Evolutionary conservation across 2,113 vertebrate species (phyloP).

Genomic region (Indri indri): DNA sequence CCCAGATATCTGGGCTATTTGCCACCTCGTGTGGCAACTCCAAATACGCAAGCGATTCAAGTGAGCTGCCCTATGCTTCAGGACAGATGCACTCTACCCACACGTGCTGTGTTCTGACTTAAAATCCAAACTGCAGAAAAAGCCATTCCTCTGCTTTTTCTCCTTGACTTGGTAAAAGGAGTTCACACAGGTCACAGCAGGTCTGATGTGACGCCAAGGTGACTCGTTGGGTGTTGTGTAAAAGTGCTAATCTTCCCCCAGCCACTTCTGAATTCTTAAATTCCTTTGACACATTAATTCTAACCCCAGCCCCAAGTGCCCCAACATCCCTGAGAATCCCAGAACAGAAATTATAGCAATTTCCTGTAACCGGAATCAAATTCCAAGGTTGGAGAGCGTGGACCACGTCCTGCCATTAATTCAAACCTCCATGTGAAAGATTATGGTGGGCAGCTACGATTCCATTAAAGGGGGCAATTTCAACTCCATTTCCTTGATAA

Average conservation of each 20-base stretch:
- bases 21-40: not conserved
- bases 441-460: slow-evolving; percentile 78
- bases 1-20: not conserved
- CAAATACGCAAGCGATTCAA: not conserved
- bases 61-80: not conserved
- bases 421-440: slow-evolving; percentile 79
- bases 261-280: slow-evolving; percentile 64
- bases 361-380: slow-evolving; percentile 86
- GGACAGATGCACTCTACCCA: not conserved
- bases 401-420: slow-evolving; percentile 82
- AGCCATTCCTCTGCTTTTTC: not conserved
- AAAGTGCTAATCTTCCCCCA: slow-evolving; percentile 53
- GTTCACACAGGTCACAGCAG: not conserved
- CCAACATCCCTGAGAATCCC: slow-evolving; percentile 73
- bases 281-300: slow-evolving; percentile 69
- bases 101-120: not conserved
- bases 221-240: slow-evolving; percentile 5
- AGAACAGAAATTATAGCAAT: slow-evolving; percentile 85
- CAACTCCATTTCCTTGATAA: slow-evolving; percentile 85
- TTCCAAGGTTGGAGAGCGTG: slow-evolving; percentile 79
- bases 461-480: slow-evolving; percentile 85
- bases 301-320: slow-evolving; percentile 48
- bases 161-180: slow-evolving; percentile 22
- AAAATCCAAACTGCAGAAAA: slow-evolving; percentile 2
- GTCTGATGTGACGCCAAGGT: slow-evolving; percentile 32